Percentiles rank a stretch among this genome's conserved stretches.
phyloP scores from a whole-genome alignment of 2,797 vertebrate genomes.

The Heterohyrax brucei region DNA sequence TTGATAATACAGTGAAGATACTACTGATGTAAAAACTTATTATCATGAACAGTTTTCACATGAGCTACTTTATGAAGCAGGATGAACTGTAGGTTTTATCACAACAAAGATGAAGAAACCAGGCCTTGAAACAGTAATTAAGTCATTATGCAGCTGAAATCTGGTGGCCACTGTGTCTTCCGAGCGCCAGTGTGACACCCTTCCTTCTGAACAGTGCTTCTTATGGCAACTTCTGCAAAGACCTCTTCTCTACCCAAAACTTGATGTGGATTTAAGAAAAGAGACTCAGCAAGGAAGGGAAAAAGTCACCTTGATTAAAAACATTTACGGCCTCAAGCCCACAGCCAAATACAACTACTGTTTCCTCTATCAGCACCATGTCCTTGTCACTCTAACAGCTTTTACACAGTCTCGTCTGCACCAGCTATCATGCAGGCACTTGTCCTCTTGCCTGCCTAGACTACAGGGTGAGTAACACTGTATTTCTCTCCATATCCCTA shows the following conservation, averaged over 20 bases:
- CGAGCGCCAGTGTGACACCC: background rate
- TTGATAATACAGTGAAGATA: background rate
- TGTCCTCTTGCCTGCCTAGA: background rate
- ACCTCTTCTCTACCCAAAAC: background rate
- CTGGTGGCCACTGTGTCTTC: background rate
- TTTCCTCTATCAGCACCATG: background rate
- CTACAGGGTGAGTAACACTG: background rate
- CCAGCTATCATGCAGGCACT: background rate
- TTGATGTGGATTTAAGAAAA: background rate
- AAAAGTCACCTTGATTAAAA: background rate
- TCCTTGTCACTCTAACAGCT: background rate
- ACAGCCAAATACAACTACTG: background rate
- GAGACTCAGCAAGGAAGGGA: slow-evolving; percentile 6
- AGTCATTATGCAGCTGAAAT: background rate
- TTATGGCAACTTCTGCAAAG: background rate
- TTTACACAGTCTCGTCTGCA: background rate
- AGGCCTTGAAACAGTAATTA: background rate
- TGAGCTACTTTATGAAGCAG: background rate
- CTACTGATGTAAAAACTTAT: background rate
- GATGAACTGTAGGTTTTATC: background rate
- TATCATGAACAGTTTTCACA: background rate
- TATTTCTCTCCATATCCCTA: background rate
- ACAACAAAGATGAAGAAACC: slow-evolving; percentile 45
- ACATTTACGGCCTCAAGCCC: background rate
- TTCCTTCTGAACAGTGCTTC: slow-evolving; percentile 21